Conservation (phyloP, 2,888 invertebrate species). For the Graphium colonna region DNA sequence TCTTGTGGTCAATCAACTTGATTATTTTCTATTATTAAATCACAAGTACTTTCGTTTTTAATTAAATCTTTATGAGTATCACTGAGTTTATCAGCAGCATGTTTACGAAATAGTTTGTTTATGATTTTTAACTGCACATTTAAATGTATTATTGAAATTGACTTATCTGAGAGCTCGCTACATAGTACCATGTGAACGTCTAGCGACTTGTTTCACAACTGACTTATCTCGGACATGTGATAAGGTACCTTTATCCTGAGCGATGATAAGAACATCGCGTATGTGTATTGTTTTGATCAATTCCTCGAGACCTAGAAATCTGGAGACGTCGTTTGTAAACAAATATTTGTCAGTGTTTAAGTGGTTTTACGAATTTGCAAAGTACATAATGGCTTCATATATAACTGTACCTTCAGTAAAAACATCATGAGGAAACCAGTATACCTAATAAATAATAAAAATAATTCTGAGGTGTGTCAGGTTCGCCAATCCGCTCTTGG, state of each 20-base stretch:
- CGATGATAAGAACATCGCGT: conserved; percentile 45
- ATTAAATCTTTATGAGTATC: not conserved
- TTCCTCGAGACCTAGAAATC: conserved; percentile 37
- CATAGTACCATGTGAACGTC: conserved; percentile 24
- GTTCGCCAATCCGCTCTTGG: no score
- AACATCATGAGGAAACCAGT: no score
- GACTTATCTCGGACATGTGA: conserved; percentile 42
- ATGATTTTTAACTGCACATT: not conserved
- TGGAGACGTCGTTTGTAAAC: conserved; percentile 27
- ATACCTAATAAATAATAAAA: no score
- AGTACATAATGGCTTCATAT: no score
- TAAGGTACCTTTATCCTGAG: conserved; percentile 47
- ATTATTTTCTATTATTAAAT: conserved; percentile 13
- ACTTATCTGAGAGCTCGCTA: conserved; percentile 1
- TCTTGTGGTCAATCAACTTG: not conserved
- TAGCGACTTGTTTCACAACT: conserved; percentile 34
- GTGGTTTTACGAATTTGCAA: not conserved
- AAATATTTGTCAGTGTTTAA: conserved; percentile 15
- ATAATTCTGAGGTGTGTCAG: no score
- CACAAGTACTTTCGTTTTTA: not conserved
- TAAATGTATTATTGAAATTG: not conserved
- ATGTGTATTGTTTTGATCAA: conserved; percentile 37
- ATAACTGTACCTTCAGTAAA: no score
- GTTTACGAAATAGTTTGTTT: conserved; percentile 5
- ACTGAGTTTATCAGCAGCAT: conserved; percentile 1